Conservation (phyloP, 2,797 vertebrate species). For the Salarias fasciatus region DNA sequence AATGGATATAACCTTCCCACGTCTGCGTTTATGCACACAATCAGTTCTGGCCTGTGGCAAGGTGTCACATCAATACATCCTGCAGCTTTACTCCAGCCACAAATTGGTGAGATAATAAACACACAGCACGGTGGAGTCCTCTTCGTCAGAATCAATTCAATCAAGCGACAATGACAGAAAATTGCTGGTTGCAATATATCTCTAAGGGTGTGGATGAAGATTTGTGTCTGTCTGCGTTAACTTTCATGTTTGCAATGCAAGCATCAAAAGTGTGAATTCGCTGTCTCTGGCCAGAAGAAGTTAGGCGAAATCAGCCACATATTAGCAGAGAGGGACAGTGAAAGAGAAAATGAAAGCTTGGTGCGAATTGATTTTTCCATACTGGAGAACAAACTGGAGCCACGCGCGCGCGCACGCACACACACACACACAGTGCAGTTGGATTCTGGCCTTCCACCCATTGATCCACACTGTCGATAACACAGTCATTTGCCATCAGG, state of each 20-base stretch:
- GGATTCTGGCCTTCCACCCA: constrained; percentile 64
- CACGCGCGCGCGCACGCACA: constrained; percentile 37
- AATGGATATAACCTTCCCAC: constrained; percentile 61
- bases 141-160: constrained; percentile 55
- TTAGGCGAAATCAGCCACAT: constrained; percentile 35
- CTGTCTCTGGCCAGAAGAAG: constrained; percentile 20
- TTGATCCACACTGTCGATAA: constrained; percentile 78
- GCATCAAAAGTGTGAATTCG: constrained; percentile 29
- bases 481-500: constrained; percentile 72
- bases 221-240: constrained; percentile 15
- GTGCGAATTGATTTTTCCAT: constrained; percentile 75
- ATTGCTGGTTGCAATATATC: constrained; percentile 12
- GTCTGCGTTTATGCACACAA: constrained; percentile 62
- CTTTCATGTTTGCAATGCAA: constrained; percentile 25
- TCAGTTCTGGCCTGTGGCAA: constrained; percentile 57
- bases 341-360: constrained; percentile 65
- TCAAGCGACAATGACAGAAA: constrained; percentile 29
- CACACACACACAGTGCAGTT: constrained; percentile 36
- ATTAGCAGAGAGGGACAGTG: constrained; percentile 39
- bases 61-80: constrained; percentile 68
- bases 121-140: constrained; percentile 36
- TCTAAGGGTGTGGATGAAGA: constrained; percentile 13
- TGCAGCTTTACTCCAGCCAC: constrained; percentile 48
- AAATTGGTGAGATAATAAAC: constrained; percentile 66
- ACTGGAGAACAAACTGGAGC: constrained; percentile 58